phyloP scores from a whole-genome alignment of 2,797 vertebrate genomes.

The Onychomys leucogaster region DNA sequence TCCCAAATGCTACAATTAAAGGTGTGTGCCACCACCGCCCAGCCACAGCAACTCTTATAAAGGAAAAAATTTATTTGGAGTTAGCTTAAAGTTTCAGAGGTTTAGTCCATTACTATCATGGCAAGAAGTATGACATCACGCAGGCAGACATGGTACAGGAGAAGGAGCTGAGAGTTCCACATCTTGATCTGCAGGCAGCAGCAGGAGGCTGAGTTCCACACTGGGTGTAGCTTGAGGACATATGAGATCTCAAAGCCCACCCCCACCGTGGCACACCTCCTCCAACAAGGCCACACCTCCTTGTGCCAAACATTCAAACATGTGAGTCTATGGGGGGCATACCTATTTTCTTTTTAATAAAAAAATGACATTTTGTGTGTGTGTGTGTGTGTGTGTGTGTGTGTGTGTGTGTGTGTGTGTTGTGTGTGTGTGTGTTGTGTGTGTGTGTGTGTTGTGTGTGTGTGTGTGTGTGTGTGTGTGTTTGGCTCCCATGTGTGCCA shows the following conservation, averaged over 20 bases:
- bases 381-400: no score
- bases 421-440: not conserved
- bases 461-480: not conserved
- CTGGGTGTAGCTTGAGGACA: not conserved
- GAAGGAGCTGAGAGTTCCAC: not conserved
- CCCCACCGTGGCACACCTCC: not conserved
- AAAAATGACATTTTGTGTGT: not conserved
- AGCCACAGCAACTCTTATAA: no score
- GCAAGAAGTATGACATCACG: not conserved
- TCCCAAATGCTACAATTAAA: no score
- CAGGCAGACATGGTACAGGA: not conserved
- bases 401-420: not conserved
- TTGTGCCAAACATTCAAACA: not conserved
- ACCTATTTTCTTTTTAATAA: not conserved
- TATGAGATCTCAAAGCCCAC: not conserved
- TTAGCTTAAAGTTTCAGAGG: not conserved
- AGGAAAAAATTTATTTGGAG: not conserved
- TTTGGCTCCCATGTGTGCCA: not conserved
- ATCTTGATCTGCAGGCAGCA: not conserved
- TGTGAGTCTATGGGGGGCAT: not conserved
- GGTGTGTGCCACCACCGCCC: no score
- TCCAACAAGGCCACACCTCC: not conserved
- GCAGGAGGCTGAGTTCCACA: not conserved
- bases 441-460: not conserved
- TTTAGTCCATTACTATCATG: not conserved